phyloP scores from a whole-genome alignment of 2,888 invertebrate genomes.

The Toxonevra muliebris region DNA sequence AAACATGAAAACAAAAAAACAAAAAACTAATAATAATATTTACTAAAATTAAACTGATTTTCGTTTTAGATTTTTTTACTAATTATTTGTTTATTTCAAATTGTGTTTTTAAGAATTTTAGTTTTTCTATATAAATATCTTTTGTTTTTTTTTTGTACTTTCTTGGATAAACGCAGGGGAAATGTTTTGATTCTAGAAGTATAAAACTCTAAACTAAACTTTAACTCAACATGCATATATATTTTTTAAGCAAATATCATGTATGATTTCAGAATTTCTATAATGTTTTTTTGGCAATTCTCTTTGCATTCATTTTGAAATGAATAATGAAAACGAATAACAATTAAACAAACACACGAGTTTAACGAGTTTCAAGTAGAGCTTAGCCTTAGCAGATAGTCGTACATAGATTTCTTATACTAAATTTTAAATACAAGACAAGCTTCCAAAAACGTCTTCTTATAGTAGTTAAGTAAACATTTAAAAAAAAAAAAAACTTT shows the following conservation, averaged over 20 bases:
- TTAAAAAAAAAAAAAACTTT: no score
- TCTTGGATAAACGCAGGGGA: not conserved
- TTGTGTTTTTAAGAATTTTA: not conserved
- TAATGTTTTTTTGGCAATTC: conserved; percentile 12
- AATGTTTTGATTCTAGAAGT: not conserved
- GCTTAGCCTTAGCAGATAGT: conserved; percentile 1
- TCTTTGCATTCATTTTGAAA: conserved; percentile 30
- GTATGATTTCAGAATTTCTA: not conserved
- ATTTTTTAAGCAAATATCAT: no score
- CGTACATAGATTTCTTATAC: not conserved
- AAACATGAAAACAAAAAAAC: conserved; percentile 1
- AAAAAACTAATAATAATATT: conserved; percentile 17
- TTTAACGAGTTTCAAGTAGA: not conserved
- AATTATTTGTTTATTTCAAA: not conserved
- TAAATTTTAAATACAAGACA: not conserved
- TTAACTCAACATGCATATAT: conserved; percentile 7
- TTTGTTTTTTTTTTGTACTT: not conserved
- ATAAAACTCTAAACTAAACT: not conserved
- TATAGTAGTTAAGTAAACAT: conserved; percentile 9
- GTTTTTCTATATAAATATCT: not conserved
- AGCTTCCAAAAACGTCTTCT: conserved; percentile 7
- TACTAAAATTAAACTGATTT: not conserved
- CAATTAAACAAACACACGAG: conserved; percentile 1
- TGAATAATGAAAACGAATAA: not conserved
- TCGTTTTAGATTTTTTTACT: conserved; percentile 6